A percentile compares a stretch with the other conserved stretches of the same genome.
Evolutionary conservation across 2,113 vertebrate species (phyloP).

Genomic region (Anolis carolinensis): DNA sequence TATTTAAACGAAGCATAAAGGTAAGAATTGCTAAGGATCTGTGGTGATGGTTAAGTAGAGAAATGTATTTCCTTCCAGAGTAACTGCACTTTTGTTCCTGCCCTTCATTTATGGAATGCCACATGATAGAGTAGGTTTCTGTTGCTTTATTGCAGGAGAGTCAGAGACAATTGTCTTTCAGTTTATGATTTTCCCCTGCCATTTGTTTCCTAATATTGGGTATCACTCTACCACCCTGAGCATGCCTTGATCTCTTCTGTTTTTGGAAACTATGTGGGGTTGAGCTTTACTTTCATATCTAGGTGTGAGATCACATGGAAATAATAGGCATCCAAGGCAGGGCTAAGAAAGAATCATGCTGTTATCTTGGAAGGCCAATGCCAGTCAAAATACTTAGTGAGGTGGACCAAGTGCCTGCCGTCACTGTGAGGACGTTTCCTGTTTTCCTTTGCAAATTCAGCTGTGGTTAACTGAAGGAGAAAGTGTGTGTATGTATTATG

Average conservation of each 20-base stretch:
- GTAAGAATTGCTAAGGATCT: constrained; percentile 67
- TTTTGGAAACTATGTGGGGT: too few relatives aligned
- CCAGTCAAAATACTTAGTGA: too few relatives aligned
- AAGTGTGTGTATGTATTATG: neutral
- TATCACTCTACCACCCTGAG: too few relatives aligned
- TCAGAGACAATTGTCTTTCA: neutral
- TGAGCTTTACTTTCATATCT: too few relatives aligned
- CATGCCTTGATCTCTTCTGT: too few relatives aligned
- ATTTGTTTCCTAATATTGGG: neutral
- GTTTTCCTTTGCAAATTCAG: neutral
- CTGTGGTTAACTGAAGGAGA: too few relatives aligned
- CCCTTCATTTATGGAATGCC: neutral
- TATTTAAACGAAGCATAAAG: constrained; percentile 98
- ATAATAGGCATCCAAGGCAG: too few relatives aligned
- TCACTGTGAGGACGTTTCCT: too few relatives aligned
- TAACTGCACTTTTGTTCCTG: neutral
- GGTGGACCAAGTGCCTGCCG: too few relatives aligned
- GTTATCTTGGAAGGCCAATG: too few relatives aligned
- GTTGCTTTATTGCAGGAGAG: neutral
- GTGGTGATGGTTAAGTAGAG: neutral
- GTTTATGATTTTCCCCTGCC: neutral
- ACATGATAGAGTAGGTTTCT: neutral
- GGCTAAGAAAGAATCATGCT: too few relatives aligned
- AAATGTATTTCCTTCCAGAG: neutral
- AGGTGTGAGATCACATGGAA: too few relatives aligned